Percentiles rank a stretch among this genome's conserved stretches.
phyloP scores from a whole-genome alignment of 1,140 invertebrate species.

The Streblospio benedicti region DNA sequence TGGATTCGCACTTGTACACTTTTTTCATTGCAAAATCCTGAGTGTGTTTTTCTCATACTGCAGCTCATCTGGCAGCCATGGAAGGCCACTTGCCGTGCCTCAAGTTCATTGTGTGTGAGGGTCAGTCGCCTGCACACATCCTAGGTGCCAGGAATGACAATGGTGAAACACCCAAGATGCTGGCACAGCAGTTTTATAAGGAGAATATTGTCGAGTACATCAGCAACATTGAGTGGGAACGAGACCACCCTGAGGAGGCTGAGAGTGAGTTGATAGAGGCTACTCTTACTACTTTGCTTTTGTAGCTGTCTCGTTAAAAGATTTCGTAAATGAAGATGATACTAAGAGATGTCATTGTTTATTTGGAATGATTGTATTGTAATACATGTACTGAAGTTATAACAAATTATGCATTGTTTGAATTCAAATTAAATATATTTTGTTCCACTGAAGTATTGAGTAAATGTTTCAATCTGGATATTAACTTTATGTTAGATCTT shows the following conservation, averaged over 20 bases:
- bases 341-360: too few relatives aligned
- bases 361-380: too few relatives aligned
- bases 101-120: slow-evolving; percentile 44
- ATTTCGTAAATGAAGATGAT: too few relatives aligned
- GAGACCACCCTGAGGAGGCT: slow-evolving; percentile 43
- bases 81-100: slow-evolving; percentile 46
- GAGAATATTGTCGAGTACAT: slow-evolving; percentile 45
- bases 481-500: slow-evolving; percentile 31
- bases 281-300: slow-evolving; percentile 2
- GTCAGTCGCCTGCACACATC: slow-evolving; percentile 31
- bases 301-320: too few relatives aligned
- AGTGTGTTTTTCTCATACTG: neutral
- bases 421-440: too few relatives aligned
- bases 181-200: slow-evolving; percentile 48
- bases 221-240: slow-evolving; percentile 44
- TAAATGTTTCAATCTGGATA: too few relatives aligned
- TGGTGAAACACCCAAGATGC: slow-evolving; percentile 45
- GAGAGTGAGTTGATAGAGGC: slow-evolving; percentile 46
- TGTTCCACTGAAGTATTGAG: too few relatives aligned
- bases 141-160: slow-evolving; percentile 43
- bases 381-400: too few relatives aligned
- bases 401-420: too few relatives aligned
- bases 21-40: too few relatives aligned
- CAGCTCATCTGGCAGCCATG: slow-evolving; percentile 44
- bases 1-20: too few relatives aligned